These are phyloP conservation scores for Lycophotia porphyrea DNA, from an alignment of 2,888 invertebrate genomes.

Conservation along the genomic window DNA sequence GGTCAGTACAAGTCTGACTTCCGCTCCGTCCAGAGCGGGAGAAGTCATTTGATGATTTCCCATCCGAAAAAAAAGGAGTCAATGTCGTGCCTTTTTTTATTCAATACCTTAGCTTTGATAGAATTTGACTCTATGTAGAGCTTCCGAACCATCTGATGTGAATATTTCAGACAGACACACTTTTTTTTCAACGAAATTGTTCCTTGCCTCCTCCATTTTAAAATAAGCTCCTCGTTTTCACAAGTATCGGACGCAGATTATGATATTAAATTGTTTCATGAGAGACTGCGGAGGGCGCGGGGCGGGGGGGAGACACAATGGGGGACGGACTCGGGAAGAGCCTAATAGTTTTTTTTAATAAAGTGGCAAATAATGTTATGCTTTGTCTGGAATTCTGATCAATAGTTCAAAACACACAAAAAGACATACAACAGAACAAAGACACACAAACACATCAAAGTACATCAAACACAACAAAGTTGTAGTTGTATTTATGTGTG, in stretches of 20 bases:
- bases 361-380: not conserved
- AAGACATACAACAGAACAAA: too few species aligned
- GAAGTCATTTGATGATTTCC: too few species aligned
- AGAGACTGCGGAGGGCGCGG: conserved; percentile 60
- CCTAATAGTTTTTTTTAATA: not conserved
- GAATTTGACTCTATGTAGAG: not conserved
- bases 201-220: conserved; percentile 57
- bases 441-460: too few species aligned
- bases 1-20: too few species aligned
- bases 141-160: not conserved
- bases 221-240: conserved; percentile 47
- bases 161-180: not conserved
- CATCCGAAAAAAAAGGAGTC: too few species aligned
- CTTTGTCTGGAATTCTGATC: not conserved
- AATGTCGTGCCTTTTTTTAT: too few species aligned
- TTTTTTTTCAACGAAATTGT: not conserved
- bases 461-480: too few species aligned
- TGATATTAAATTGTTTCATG: conserved; percentile 90
- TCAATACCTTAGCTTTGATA: not conserved
- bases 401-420: too few species aligned
- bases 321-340: conserved; percentile 71
- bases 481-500: too few species aligned
- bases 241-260: conserved; percentile 82
- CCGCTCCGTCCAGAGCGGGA: too few species aligned
- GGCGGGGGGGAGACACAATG: conserved; percentile 60